Conservation (phyloP, 2,113 vertebrate species). For the Heloderma charlesbogerti region DNA sequence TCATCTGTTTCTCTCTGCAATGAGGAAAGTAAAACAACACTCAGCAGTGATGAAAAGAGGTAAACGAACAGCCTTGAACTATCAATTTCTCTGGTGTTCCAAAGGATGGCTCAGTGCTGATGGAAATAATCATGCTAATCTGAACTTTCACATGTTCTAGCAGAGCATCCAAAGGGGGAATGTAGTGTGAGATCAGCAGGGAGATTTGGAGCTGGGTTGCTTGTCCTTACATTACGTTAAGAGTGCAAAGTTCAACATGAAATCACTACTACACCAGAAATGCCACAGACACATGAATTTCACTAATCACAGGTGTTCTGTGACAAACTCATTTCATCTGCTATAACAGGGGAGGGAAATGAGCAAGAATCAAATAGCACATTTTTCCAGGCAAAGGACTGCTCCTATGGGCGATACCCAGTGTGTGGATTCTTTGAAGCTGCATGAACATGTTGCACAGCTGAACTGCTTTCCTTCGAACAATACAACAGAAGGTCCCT, state of each 20-base stretch:
- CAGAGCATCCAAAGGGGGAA: slow-evolving; percentile 49
- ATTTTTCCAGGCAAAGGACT: background rate
- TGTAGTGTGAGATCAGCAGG: slow-evolving; percentile 16
- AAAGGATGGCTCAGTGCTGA: slow-evolving; percentile 63
- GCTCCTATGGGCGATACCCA: background rate
- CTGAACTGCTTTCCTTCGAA: background rate
- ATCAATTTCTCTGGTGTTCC: slow-evolving; percentile 54
- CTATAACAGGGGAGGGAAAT: background rate
- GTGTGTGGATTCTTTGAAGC: background rate
- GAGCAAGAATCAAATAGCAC: background rate
- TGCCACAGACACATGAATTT: background rate
- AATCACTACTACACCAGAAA: slow-evolving; percentile 1
- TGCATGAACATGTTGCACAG: background rate
- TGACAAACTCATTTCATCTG: background rate
- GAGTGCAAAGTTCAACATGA: slow-evolving; percentile 15
- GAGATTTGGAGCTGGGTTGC: slow-evolving; percentile 50
- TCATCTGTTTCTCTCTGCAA: slow-evolving; percentile 52
- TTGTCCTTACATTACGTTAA: slow-evolving; percentile 36
- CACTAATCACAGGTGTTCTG: background rate
- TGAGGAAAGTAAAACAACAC: slow-evolving; percentile 59
- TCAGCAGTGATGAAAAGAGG: slow-evolving; percentile 55
- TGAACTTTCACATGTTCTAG: slow-evolving; percentile 43
- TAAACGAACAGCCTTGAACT: slow-evolving; percentile 70
- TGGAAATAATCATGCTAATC: slow-evolving; percentile 65
- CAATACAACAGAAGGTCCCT: background rate